These are phyloP conservation scores for Anaspis maculata DNA, from an alignment of 2,888 invertebrate species.

Conservation along the genomic window DNA sequence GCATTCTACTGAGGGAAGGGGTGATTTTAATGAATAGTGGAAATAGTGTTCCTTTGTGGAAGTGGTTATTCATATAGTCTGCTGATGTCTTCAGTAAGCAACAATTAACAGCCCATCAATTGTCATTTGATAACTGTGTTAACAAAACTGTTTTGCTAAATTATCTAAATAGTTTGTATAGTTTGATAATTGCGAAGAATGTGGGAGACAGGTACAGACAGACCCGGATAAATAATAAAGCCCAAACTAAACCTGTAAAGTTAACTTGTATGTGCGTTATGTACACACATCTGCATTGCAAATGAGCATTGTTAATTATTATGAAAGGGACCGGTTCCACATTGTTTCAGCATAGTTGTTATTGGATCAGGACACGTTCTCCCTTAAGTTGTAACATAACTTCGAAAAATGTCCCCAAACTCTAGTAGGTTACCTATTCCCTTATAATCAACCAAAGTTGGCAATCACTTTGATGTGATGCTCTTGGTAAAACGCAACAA, in stretches of 20 bases:
- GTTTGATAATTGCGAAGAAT: no score
- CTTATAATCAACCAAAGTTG: not conserved
- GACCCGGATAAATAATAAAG: slow-evolving; percentile 7
- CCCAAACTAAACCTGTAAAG: slow-evolving; percentile 5
- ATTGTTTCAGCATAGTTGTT: slow-evolving; percentile 12
- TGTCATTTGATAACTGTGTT: no score
- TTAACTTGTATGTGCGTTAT: slow-evolving; percentile 6
- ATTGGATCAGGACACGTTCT: slow-evolving; percentile 11
- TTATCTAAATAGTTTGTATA: no score
- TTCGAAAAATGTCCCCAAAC: not conserved
- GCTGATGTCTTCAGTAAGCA: no score
- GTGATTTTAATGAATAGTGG: no score
- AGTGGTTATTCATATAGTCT: no score
- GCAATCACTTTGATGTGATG: not conserved
- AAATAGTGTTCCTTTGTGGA: no score
- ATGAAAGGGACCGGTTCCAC: slow-evolving; percentile 13
- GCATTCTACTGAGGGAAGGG: no score
- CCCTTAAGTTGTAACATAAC: slow-evolving; percentile 5
- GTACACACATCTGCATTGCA: slow-evolving; percentile 13
- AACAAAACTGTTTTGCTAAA: no score
- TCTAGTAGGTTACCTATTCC: slow-evolving; percentile 1
- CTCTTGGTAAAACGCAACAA: no score
- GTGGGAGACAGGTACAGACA: slow-evolving; percentile 3
- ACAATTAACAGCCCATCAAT: no score
- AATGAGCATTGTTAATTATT: slow-evolving; percentile 14